Base-by-base conservation (phyloP, 1,140 invertebrate species). In the Olivierus martensii region DNA sequence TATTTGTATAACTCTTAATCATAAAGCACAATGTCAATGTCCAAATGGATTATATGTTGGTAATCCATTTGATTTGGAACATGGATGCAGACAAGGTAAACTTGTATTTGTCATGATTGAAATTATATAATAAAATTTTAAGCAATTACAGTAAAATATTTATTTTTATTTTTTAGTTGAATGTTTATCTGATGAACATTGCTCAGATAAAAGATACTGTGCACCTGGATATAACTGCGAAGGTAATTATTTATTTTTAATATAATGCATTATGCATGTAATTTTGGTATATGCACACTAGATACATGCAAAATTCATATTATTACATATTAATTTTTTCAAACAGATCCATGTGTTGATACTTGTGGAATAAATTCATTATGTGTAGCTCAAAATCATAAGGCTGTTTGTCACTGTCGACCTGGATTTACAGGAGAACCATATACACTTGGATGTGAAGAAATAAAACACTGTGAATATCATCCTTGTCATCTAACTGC, bases 1-100 rank as follows among this genome's bases (percentile, higher is more conserved):
- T 17, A 69, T 90, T 17, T 62, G 61, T 34, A 74, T 88, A 14
- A 83, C 85, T 3, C 85, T 88, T 58, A 90, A 90, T 66, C 87
- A 91, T 64, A 81, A 81, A 4, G 81, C 84, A 0, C 82, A 86
- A 65, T 93, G 87, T 63, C 82, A 87, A 64, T 92, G 87, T 66
- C 87, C 87, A 7, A 78, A 79, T 5, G 87, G 87, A 14, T 76
- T 82, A 1, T 88, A 79, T 65, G 79, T 83, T 7, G 88, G 87
- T 1, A 79, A 91, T 73, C 85, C 87, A 0, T 80, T 82, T 62
- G 83, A 89, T 63, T 66, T 75, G 0, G 69, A 70, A 19, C 68
- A 70, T 19, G 87, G 87, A 2, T 91, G 87, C 60, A 46, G 77
- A 53, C 77, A 85, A 15, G 59, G 59, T 60, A 57, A 51, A 18